A percentile compares a stretch with the other conserved stretches of the same genome.
phyloP scores from a whole-genome alignment of 2,888 invertebrate species.

The Idaea aversata region DNA sequence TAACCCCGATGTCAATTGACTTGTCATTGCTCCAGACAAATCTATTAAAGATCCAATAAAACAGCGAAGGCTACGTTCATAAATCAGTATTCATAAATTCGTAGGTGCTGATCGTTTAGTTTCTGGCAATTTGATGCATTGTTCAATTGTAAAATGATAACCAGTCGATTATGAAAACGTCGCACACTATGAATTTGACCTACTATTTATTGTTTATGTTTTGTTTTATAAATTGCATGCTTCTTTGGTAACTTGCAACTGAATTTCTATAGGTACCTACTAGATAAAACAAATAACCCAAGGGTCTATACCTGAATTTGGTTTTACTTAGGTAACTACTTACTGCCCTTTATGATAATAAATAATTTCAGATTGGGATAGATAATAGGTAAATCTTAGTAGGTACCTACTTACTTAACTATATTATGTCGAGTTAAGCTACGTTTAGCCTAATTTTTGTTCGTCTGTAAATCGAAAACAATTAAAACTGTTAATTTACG shows the following conservation, averaged over 20 bases:
- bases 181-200: background rate
- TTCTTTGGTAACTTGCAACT: background rate
- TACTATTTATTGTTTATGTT: background rate
- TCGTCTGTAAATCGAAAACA: no score
- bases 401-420: no score
- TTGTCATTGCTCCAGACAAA: slow-evolving; percentile 53
- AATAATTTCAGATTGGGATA: no score
- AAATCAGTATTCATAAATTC: background rate
- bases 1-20: slow-evolving; percentile 43
- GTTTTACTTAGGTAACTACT: no score
- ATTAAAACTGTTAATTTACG: no score
- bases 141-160: background rate
- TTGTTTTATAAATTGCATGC: background rate
- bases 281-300: background rate
- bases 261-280: background rate
- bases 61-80: slow-evolving; percentile 8
- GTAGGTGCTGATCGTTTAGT: background rate
- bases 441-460: no score
- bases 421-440: no score
- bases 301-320: no score
- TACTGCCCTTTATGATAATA: no score
- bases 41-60: slow-evolving; percentile 50
- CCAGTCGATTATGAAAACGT: background rate
- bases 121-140: background rate
- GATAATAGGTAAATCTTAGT: no score